phyloP scores from a whole-genome alignment of 2,113 vertebrate species.

The Zosterops pallidus region DNA sequence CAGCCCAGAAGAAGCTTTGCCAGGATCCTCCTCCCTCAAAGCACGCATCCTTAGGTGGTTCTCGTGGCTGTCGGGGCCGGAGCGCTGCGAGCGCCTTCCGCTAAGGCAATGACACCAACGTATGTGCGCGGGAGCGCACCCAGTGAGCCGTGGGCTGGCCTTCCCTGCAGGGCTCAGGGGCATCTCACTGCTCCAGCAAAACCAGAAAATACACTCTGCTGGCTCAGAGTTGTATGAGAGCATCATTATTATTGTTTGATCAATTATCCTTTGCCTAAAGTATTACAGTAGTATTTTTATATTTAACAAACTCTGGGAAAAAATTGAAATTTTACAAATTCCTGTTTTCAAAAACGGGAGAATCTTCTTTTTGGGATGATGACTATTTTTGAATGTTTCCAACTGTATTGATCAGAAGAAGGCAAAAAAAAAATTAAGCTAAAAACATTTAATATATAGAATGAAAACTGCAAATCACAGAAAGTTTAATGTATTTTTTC shows the following conservation, averaged over 20 bases:
- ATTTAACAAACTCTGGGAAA: background rate
- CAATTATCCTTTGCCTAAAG: background rate
- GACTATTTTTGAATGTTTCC: background rate
- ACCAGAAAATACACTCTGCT: background rate
- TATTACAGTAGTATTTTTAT: background rate
- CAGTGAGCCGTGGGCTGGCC: slow-evolving; percentile 12
- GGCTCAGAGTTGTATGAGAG: background rate
- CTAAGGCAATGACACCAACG: slow-evolving; percentile 80
- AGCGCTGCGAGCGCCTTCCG: slow-evolving; percentile 70
- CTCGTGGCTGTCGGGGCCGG: slow-evolving; percentile 77
- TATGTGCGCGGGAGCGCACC: slow-evolving; percentile 60
- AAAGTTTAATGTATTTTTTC: background rate
- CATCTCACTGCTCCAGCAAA: background rate
- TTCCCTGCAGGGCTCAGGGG: slow-evolving; percentile 55
- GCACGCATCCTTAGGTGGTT: slow-evolving; percentile 76
- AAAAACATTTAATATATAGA: background rate
- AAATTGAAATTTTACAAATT: background rate
- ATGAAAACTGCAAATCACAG: background rate
- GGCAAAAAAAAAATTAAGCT: background rate
- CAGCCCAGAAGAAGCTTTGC: slow-evolving; percentile 73
- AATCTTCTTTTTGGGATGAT: background rate
- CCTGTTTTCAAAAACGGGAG: background rate
- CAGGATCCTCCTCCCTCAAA: slow-evolving; percentile 68
- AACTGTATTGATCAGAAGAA: background rate
- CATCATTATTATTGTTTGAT: background rate